Conservation (phyloP, 2,113 vertebrate genomes). For the Pitta sordida region DNA sequence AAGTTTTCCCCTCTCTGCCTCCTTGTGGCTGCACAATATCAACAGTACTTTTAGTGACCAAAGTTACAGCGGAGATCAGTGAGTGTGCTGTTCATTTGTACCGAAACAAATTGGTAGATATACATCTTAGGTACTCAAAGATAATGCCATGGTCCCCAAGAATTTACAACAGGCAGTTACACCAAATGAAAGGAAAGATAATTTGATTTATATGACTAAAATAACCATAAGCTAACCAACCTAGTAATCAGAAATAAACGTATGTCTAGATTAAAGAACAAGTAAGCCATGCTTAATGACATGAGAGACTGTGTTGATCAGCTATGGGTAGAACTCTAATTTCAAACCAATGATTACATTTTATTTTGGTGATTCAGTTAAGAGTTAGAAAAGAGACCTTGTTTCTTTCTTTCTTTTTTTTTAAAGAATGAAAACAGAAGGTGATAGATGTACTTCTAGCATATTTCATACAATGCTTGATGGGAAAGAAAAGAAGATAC, state of each 20-base stretch:
- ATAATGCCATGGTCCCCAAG: neutral
- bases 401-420: neutral
- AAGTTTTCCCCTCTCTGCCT: neutral
- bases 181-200: constrained; percentile 1
- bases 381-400: neutral
- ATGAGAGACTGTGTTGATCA: neutral
- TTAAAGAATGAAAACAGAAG: neutral
- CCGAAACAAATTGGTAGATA: neutral
- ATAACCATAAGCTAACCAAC: neutral
- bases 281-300: neutral
- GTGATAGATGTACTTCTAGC: neutral
- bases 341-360: neutral
- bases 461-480: neutral
- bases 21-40: neutral
- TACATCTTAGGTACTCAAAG: neutral
- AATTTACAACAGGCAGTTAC: neutral
- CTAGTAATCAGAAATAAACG: neutral
- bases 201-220: neutral
- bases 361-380: neutral
- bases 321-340: neutral
- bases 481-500: neutral
- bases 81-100: neutral
- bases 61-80: neutral
- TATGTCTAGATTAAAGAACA: neutral
- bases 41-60: neutral